Conservation (phyloP, 2,888 invertebrate genomes). For the Eustalomyia histrio region DNA sequence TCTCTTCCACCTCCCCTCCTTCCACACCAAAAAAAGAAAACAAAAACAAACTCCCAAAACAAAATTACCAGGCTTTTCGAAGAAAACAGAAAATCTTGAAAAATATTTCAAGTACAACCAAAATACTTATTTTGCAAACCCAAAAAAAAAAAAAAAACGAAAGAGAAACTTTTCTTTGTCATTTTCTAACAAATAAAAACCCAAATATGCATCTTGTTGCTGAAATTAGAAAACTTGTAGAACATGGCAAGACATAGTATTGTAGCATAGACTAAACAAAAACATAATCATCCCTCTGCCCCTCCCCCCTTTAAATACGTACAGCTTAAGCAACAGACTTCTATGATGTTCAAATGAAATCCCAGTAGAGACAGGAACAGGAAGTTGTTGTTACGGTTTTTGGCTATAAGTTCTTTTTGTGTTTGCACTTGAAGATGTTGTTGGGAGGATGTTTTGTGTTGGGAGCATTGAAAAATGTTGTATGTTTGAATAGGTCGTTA, state of each 20-base stretch:
- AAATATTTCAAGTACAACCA: constrained; percentile 34
- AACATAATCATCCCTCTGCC: constrained; percentile 55
- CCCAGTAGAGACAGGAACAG: constrained; percentile 77
- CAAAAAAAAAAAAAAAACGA: constrained; percentile 10
- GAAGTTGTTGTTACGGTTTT: constrained; percentile 70
- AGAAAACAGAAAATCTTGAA: background rate
- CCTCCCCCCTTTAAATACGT: constrained; percentile 26
- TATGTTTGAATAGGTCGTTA: constrained; percentile 64
- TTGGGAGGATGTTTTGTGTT: background rate
- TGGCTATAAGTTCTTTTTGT: constrained; percentile 21
- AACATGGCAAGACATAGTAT: constrained; percentile 60
- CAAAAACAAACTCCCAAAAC: constrained; percentile 12
- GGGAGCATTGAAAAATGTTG: constrained; percentile 61
- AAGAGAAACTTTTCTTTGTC: constrained; percentile 50
- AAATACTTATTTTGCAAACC: constrained; percentile 4
- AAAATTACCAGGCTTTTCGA: constrained; percentile 29
- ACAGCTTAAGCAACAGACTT: constrained; percentile 48
- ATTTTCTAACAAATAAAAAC: constrained; percentile 16
- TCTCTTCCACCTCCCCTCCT: constrained; percentile 27
- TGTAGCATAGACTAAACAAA: constrained; percentile 45
- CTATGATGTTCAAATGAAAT: constrained; percentile 66
- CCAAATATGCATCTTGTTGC: constrained; percentile 50
- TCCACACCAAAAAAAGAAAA: constrained; percentile 16
- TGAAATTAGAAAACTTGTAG: constrained; percentile 65
- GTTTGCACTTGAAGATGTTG: constrained; percentile 15